Conservation (phyloP, 2,888 invertebrate species). For the Plutella xylostella region DNA sequence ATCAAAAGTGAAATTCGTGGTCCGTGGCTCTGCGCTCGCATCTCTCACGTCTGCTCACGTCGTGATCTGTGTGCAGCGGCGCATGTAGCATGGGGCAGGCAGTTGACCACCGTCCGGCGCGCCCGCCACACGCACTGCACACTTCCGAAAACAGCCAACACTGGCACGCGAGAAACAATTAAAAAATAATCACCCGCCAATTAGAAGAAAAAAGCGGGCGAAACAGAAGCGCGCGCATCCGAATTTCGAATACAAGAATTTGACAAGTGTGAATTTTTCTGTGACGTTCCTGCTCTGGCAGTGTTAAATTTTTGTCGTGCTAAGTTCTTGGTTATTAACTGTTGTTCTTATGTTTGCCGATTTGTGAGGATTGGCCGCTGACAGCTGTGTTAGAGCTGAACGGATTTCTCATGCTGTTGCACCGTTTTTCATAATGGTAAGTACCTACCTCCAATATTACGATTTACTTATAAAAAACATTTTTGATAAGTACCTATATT, state of each 20-base stretch:
- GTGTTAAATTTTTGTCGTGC: slow-evolving; percentile 18
- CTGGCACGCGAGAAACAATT: slow-evolving; percentile 29
- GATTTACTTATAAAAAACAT: too few relatives aligned
- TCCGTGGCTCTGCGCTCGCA: not conserved
- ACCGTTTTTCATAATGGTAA: slow-evolving; percentile 23
- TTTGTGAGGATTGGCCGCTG: slow-evolving; percentile 16
- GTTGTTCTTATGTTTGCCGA: slow-evolving; percentile 9
- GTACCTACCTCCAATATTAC: too few relatives aligned
- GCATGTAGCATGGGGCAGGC: slow-evolving; percentile 17
- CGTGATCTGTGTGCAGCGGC: slow-evolving; percentile 6
- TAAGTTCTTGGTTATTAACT: slow-evolving; percentile 6
- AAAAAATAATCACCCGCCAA: slow-evolving; percentile 23
- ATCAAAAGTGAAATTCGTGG: not conserved
- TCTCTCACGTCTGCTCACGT: not conserved
- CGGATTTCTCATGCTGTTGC: slow-evolving; percentile 14
- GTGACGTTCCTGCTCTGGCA: too few relatives aligned
- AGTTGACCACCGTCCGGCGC: slow-evolving; percentile 65
- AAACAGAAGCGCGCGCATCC: slow-evolving; percentile 6
- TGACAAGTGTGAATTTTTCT: slow-evolving; percentile 22
- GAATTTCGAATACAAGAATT: slow-evolving; percentile 23
- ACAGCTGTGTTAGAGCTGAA: slow-evolving; percentile 11
- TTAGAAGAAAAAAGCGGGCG: slow-evolving; percentile 4
- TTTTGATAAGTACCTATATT: too few relatives aligned
- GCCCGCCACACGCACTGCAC: slow-evolving; percentile 36
- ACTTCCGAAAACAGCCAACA: slow-evolving; percentile 15